A percentile compares a stretch with the other conserved stretches of the same genome.
Conservation (phyloP, 2,797 vertebrate genomes). For the Amblyopsis hoosieri region DNA sequence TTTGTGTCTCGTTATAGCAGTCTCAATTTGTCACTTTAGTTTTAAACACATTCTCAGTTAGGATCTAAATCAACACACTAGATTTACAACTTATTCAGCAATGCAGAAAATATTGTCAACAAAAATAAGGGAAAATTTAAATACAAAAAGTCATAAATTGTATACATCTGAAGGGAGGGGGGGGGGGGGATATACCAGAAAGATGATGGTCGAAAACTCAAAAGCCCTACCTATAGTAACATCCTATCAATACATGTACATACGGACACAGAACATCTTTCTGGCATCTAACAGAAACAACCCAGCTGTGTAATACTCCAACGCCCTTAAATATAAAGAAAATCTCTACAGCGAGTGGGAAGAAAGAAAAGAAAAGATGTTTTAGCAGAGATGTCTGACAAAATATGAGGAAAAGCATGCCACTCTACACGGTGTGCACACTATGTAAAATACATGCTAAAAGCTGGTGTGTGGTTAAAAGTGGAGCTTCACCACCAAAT, state of each 20-base stretch:
- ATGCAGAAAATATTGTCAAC: slow-evolving; percentile 27
- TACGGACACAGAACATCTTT: slow-evolving; percentile 49
- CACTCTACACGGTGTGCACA: too few relatives aligned
- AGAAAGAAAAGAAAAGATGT: slow-evolving; percentile 1
- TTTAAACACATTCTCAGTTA: slow-evolving; percentile 14
- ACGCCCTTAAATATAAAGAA: too few relatives aligned
- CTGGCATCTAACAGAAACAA: slow-evolving; percentile 36
- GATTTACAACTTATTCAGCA: slow-evolving; percentile 11
- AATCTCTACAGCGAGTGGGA: too few relatives aligned
- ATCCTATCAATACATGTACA: background rate
- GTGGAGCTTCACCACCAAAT: too few relatives aligned
- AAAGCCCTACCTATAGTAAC: slow-evolving; percentile 61
- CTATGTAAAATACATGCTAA: too few relatives aligned
- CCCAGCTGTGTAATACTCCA: too few relatives aligned
- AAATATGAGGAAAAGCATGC: background rate
- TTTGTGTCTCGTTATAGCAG: background rate
- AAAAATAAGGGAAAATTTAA: slow-evolving; percentile 17
- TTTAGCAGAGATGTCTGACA: slow-evolving; percentile 7
- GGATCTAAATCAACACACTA: slow-evolving; percentile 22
- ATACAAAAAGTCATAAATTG: slow-evolving; percentile 15
- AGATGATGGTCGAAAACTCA: slow-evolving; percentile 57
- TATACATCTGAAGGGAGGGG: slow-evolving; percentile 4
- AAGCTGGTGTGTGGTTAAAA: too few relatives aligned
- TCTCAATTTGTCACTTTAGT: slow-evolving; percentile 8
- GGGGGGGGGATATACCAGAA: slow-evolving; percentile 27